Conservation (phyloP, 2,113 vertebrate genomes). For the Phalacrocorax carbo region DNA sequence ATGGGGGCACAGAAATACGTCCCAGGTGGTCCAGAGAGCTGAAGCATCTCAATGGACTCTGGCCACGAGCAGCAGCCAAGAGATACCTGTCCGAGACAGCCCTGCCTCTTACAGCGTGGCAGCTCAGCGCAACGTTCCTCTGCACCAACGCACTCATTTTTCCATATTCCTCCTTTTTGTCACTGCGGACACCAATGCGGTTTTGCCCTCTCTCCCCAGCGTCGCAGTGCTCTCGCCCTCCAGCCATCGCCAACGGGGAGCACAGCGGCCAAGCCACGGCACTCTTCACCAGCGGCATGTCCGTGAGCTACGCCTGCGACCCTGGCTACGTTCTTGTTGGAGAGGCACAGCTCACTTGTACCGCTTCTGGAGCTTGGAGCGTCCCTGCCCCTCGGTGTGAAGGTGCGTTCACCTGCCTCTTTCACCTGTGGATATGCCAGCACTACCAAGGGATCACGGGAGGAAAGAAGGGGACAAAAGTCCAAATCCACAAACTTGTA, state of each 20-base stretch:
- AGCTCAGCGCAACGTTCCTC: neutral
- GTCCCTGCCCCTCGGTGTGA: slow-evolving; percentile 28
- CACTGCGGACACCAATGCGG: neutral
- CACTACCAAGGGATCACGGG: neutral
- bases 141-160: neutral
- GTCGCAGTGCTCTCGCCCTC: neutral
- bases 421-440: neutral
- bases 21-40: neutral
- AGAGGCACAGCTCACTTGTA: neutral
- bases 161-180: neutral
- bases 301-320: neutral
- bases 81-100: neutral
- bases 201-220: neutral
- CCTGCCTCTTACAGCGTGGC: neutral
- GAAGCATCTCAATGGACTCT: neutral
- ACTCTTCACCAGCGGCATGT: neutral
- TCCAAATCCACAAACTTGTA: neutral
- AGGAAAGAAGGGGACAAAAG: neutral
- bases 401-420: neutral
- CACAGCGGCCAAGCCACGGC: neutral
- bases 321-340: neutral
- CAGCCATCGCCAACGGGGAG: neutral
- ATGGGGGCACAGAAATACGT: too few relatives aligned
- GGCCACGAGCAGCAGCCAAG: too few relatives aligned
- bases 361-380: slow-evolving; percentile 27